Conservation (phyloP, 1,140 invertebrate genomes). For the Ectropis grisescens region DNA sequence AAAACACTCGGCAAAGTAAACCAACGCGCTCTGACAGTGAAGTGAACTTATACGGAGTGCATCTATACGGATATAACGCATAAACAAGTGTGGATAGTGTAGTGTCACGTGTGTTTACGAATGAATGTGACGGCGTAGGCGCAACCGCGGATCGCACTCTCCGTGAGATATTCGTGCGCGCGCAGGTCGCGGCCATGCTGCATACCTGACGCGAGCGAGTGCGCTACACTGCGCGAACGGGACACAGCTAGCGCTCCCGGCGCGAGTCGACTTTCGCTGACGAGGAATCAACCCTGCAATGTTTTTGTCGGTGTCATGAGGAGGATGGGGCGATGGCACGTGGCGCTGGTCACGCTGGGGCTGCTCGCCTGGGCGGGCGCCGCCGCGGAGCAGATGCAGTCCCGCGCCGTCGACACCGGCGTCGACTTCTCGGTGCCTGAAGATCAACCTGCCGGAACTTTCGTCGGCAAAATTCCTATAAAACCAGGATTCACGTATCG, state of each 20-base stretch:
- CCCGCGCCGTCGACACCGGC: constrained; percentile 86
- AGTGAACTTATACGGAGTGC: constrained; percentile 12
- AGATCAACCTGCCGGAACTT: constrained; percentile 83
- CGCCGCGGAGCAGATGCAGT: constrained; percentile 81
- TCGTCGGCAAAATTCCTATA: constrained; percentile 87
- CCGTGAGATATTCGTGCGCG: constrained; percentile 66
- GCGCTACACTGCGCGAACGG: constrained; percentile 58
- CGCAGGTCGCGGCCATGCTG: constrained; percentile 63
- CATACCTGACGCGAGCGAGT: constrained; percentile 61
- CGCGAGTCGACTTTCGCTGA: constrained; percentile 35
- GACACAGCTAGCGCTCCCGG: constrained; percentile 47
- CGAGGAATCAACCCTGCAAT: constrained; percentile 40
- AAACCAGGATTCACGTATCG: constrained; percentile 90
- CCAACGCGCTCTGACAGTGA: constrained; percentile 2
- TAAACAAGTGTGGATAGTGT: constrained; percentile 39
- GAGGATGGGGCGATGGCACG: constrained; percentile 62
- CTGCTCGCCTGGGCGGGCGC: constrained; percentile 41
- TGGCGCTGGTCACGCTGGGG: constrained; percentile 61
- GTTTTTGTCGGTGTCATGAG: constrained; percentile 51
- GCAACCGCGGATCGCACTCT: constrained; percentile 52
- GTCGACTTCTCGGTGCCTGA: constrained; percentile 88
- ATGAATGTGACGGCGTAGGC: constrained; percentile 64
- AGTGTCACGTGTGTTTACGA: constrained; percentile 65
- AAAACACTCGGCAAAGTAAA: constrained; percentile 23
- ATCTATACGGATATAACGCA: constrained; percentile 4